Evolutionary conservation across 37 sponge, comb jelly and placozoan genomes (phyloP), one percentile per base, ranked within the genome.

Genomic region (Corticium candelabrum): DNA sequence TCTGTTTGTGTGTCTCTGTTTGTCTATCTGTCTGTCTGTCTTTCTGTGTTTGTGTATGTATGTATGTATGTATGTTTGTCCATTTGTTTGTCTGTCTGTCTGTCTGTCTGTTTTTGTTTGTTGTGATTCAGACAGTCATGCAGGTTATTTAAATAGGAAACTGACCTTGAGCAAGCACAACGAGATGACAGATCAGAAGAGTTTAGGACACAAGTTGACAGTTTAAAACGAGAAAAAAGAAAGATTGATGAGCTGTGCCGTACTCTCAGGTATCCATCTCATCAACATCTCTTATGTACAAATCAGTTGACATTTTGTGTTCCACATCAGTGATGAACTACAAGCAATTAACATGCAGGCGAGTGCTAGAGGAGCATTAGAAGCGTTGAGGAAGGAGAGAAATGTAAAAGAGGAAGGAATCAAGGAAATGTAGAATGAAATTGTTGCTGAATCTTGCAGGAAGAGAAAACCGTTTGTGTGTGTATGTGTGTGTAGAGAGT

Each of bases 351-450:
- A 80, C 31, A 83, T 79, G 80, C 92, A 88, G 77, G 86, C 89
- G 0, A 34, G 67, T 1, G 81, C 76, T 27, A 76, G 92, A 62
- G 92, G 92, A 2, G 92, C 87, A 1, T 76, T 91, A 30, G 89
- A 91, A 0, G 80, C 75, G 1, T 70, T 88, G n/a, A 70, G 73
- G 68, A 91, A 77, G 39, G 80, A 88, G 37, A 88, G 81, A 71
- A 73, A 78, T 29, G 67, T 5, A 43, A 85, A 85, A 39, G 89
- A 88, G 32, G 83, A 85, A 50, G 62, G 21, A 50, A 50, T 50
- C 11, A 27, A 11, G 62, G 21, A 21, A 50, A 50, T 50, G 62
- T 50, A 50, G 62, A 21, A 50, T 50, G 11, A 27, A 27, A 50
- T 50, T 50, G 11, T 50, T 21, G 62, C 62, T 11, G 11, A 11